Conservation (phyloP, 2,113 vertebrate species). For the Arizona elegans region DNA sequence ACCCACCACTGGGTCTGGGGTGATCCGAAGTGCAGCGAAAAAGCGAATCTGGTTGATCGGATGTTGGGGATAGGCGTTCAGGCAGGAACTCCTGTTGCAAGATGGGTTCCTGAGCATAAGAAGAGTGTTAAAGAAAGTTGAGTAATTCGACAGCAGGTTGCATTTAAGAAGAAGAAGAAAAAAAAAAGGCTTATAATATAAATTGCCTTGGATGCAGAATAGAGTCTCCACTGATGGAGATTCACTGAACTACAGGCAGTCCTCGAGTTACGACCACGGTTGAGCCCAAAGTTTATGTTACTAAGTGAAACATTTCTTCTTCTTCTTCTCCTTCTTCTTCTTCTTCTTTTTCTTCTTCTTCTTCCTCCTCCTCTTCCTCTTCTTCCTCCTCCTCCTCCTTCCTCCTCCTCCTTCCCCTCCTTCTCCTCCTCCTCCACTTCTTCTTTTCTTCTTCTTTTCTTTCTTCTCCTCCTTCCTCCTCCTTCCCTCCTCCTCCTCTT, state of each 20-base stretch:
- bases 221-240: not conserved
- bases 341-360: not conserved
- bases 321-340: no score
- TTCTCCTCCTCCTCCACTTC: not conserved
- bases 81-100: not conserved
- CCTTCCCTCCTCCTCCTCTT: no score
- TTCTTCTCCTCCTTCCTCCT: accelerated
- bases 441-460: no score
- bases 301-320: no score
- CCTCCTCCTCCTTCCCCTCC: no score
- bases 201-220: not conserved
- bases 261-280: no score
- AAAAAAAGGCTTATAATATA: not conserved
- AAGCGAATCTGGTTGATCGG: not conserved
- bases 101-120: not conserved
- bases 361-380: no score
- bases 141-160: not conserved
- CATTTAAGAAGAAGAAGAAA: not conserved
- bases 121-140: not conserved
- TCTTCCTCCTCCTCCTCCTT: not conserved
- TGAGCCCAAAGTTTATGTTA: no score
- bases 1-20: no score
- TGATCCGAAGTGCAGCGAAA: not conserved
- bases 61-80: not conserved
- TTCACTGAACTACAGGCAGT: not conserved